Evolutionary conservation across 2,888 invertebrate genomes (phyloP).

Genomic region (Leptogaster cylindrica): DNA sequence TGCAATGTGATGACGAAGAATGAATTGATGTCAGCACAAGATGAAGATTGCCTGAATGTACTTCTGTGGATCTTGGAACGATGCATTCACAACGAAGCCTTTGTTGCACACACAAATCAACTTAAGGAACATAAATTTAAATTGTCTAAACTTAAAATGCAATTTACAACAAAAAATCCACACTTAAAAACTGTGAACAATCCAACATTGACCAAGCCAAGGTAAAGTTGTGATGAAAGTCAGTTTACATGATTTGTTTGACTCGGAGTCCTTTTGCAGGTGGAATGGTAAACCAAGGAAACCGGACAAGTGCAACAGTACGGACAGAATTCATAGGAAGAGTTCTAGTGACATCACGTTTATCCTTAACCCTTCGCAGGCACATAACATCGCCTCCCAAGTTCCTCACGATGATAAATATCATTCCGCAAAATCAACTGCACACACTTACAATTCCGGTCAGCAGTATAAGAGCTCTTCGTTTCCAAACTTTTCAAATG

Average conservation of each 20-base stretch:
- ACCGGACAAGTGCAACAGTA: conserved; percentile 57
- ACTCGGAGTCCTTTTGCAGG: conserved; percentile 50
- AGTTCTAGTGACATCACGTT: conserved; percentile 57
- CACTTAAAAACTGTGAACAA: conserved; percentile 54
- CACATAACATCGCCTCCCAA: conserved; percentile 49
- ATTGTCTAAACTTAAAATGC: conserved; percentile 59
- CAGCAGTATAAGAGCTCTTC: conserved; percentile 59
- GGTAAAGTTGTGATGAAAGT: conserved; percentile 50
- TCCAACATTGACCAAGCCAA: conserved; percentile 58
- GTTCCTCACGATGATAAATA: conserved; percentile 49
- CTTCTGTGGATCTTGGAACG: conserved; percentile 61
- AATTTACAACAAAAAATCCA: conserved; percentile 58
- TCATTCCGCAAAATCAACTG: conserved; percentile 42
- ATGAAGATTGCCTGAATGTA: conserved; percentile 58
- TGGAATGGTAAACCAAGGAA: conserved; percentile 60
- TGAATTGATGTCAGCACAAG: conserved; percentile 55
- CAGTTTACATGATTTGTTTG: conserved; percentile 5
- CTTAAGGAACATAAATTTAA: conserved; percentile 60
- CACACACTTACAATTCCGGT: conserved; percentile 18
- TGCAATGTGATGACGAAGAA: conserved; percentile 53
- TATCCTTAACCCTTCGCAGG: conserved; percentile 51
- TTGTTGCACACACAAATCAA: conserved; percentile 57
- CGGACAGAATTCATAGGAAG: conserved; percentile 59
- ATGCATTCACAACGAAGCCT: conserved; percentile 60
- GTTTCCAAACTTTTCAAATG: conserved; percentile 58